phyloP scores from a whole-genome alignment of 2,797 vertebrate species.

The Amphiprion clarkii region DNA sequence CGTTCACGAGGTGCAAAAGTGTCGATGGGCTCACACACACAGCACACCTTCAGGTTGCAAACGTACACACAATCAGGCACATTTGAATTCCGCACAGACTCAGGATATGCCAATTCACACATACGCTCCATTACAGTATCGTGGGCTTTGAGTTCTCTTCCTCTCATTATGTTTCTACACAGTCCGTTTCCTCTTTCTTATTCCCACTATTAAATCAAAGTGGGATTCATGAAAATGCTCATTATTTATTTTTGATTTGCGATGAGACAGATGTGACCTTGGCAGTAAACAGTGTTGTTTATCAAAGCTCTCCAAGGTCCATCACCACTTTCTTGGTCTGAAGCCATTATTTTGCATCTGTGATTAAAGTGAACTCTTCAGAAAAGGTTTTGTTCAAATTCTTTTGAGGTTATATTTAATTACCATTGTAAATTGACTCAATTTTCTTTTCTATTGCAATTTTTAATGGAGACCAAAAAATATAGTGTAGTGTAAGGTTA shows the following conservation, averaged over 20 bases:
- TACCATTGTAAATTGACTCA: neutral
- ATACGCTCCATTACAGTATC: too few relatives aligned
- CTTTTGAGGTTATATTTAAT: too few relatives aligned
- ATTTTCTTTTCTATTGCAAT: neutral
- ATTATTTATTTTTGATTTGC: neutral
- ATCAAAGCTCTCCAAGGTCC: neutral
- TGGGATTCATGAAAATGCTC: neutral
- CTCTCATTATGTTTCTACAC: too few relatives aligned
- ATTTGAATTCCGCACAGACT: neutral
- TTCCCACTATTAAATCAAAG: too few relatives aligned
- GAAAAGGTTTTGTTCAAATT: too few relatives aligned
- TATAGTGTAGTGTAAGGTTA: neutral
- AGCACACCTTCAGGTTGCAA: constrained; percentile 1
- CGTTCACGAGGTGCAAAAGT: constrained; percentile 23
- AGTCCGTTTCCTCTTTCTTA: too few relatives aligned
- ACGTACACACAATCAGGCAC: constrained; percentile 4
- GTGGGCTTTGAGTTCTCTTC: too few relatives aligned
- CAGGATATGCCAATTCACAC: neutral
- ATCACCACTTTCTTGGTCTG: neutral
- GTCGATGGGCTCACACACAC: constrained; percentile 16
- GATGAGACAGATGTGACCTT: neutral
- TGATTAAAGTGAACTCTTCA: neutral
- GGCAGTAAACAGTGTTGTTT: neutral
- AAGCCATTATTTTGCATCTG: neutral
- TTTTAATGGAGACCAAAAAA: neutral